Base-by-base conservation (phyloP, 53 echinoderm and acorn worm genomes). In the Patiria pectinifera region DNA sequence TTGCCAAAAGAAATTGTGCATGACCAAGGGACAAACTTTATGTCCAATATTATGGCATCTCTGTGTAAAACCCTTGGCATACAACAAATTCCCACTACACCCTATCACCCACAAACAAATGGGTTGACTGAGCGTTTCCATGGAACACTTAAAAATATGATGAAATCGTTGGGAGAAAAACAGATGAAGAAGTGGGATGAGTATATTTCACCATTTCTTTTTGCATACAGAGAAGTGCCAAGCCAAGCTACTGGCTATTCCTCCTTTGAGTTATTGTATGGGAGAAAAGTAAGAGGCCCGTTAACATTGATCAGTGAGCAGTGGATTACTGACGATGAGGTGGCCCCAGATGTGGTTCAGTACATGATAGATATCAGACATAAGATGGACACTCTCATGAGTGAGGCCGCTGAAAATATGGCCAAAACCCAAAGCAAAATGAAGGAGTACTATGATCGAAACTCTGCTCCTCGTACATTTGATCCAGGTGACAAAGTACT, bases 1-100 rank as follows among this genome's bases (percentile, higher is more conserved):
- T 43, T 94, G 10, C 92, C 94, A 14, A 61, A 94, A 19, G 84
- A 92, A 58, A 94, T 94, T 45, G 87, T 94, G 3, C 94, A 94
- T 94, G 94, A 94, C 84, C 94, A 94, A 62, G 94, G 94, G 3
- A 83, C 92, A 14, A 94, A 92, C 76, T 94, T 92, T 15, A 92
- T 94, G 92, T 94, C 94, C 6, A 6, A 48, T 11, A 47, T 92
- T n/a, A 94, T 92, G 89, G 45, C 15, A 83, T 25, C 59, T 9
- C 47, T 94, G 70, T 94, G 94, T 24, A 61, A 82, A 11, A 53
- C 14, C 10, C 47, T 94, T 18, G 16, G 63, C 13, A 91, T 91
- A 53, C 84, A 78, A 16, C 91, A 94, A 75, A 71, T 86, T 16
- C 48, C 48, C 35, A 66, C 82, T 1, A 93, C 66, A 62, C 59